Evolutionary conservation across 2,797 vertebrate species (phyloP), one percentile per base, ranked within the genome.

Genomic region (Orestias chungarensis): DNA sequence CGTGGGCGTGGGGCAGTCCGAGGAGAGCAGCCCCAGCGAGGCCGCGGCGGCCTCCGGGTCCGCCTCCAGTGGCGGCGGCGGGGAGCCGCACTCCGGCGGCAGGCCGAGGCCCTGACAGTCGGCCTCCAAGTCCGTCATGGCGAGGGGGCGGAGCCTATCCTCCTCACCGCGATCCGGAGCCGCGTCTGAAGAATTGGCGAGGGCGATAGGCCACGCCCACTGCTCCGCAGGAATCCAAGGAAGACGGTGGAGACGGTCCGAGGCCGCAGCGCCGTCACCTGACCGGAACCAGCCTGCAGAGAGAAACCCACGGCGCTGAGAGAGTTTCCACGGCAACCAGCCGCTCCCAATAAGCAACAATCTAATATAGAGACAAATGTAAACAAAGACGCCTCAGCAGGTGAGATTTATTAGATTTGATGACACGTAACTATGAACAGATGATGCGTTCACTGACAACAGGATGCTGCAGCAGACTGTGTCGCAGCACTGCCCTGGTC

Each of bases 101-200:
- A 94, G 78, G 66, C 91, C 84, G 9, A 93, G 88, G 29, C 91
- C 54, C 71, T 94, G 81, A 85, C 93, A 94, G 72, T 94, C 94
- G 0, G 89, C 85, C 87, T 95, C 94, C 50, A 93, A 82, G 90
- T 95, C 93, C 2, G 94, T 92, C 94, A 95, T 95, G 86, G 79
- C 77, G 77, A 81, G 74, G 85, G n/a, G 80, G 85, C 40, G 65
- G 85, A 43, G 84, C 76, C 64, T 50, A 59, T 18, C 82, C 84
- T 83, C 82, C 81, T 80, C 82, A 64, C 84, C 81, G 42, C 12
- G 0, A 43, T 47, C 74, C 3, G 38, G 6, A 35, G 54, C 67
- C 52, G 50, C 74, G 70, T 64, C 78, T 64, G 31, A 70, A 62
- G 77, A 69, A 29, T 42, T 62, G 33, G 47, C 38, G 42, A 64